A percentile compares a stretch with the other conserved stretches of the same genome.
Conservation (phyloP, 1,140 invertebrate genomes). For the Saxidomus purpurata region DNA sequence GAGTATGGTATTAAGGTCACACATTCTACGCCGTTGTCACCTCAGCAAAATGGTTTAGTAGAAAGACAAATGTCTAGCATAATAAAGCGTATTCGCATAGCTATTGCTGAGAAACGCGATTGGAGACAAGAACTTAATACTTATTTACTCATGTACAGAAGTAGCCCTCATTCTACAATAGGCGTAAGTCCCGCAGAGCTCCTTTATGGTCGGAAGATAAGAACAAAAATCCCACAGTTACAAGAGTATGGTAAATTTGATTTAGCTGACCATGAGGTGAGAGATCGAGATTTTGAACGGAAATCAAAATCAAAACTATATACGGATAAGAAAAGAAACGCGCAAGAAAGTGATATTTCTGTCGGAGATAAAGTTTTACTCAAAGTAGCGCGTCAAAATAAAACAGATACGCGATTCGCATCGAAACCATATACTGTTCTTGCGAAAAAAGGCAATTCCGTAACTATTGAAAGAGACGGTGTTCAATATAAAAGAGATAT, state of each 20-base stretch:
- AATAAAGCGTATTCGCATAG: constrained; percentile 65
- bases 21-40: constrained; percentile 60
- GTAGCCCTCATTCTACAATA: not conserved
- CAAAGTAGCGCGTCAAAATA: constrained; percentile 47
- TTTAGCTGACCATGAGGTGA: not conserved
- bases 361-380: constrained; percentile 52
- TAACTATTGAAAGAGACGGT: not conserved
- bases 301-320: constrained; percentile 55
- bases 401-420: constrained; percentile 8
- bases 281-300: constrained; percentile 20
- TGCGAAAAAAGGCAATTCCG: not conserved
- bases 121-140: constrained; percentile 68
- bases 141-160: constrained; percentile 69
- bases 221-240: constrained; percentile 60
- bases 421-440: not conserved
- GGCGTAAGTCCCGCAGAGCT: not conserved
- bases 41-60: constrained; percentile 70
- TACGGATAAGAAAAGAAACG: constrained; percentile 20
- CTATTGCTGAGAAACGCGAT: constrained; percentile 56
- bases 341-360: not conserved
- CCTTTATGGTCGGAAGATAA: not conserved
- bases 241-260: constrained; percentile 6
- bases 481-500: no score
- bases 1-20: constrained; percentile 55
- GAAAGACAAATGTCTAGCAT: constrained; percentile 68